A percentile compares a stretch with the other conserved stretches of the same genome.
Conservation (phyloP, 2,113 vertebrate genomes). For the Perognathus longimembris region DNA sequence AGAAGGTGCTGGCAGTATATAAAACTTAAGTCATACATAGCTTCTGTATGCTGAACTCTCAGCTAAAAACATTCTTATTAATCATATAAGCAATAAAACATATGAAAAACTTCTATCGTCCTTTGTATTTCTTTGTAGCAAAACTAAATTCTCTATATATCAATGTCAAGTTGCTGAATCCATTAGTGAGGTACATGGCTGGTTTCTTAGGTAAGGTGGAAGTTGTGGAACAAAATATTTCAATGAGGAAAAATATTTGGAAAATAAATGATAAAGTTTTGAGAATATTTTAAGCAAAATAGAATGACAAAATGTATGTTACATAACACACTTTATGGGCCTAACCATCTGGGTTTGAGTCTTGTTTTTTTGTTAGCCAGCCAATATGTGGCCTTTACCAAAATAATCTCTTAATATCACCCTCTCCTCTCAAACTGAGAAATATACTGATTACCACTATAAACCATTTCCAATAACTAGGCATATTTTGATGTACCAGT, state of each 20-base stretch:
- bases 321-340: slow-evolving; percentile 60
- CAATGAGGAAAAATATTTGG: slow-evolving; percentile 51
- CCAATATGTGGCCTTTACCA: slow-evolving; percentile 39
- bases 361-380: slow-evolving; percentile 52
- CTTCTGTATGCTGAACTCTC: slow-evolving; percentile 54
- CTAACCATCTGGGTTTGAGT: slow-evolving; percentile 50
- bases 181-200: neutral
- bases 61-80: slow-evolving; percentile 48
- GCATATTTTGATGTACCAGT: neutral
- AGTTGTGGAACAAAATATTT: slow-evolving; percentile 34
- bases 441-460: neutral
- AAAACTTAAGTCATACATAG: slow-evolving; percentile 45
- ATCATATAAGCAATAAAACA: slow-evolving; percentile 61
- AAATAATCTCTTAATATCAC: neutral
- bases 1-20: slow-evolving; percentile 61
- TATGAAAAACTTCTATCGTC: neutral
- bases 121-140: slow-evolving; percentile 56
- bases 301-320: slow-evolving; percentile 50
- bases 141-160: slow-evolving; percentile 49
- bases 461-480: slow-evolving; percentile 1
- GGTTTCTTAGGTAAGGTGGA: slow-evolving; percentile 39
- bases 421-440: slow-evolving; percentile 33
- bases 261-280: slow-evolving; percentile 62
- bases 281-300: slow-evolving; percentile 62
- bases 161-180: slow-evolving; percentile 14